Percentiles rank a stretch among this genome's conserved stretches.
Evolutionary conservation across 2,113 vertebrate genomes (phyloP).

Genomic region (Archocentrus centrarchus): DNA sequence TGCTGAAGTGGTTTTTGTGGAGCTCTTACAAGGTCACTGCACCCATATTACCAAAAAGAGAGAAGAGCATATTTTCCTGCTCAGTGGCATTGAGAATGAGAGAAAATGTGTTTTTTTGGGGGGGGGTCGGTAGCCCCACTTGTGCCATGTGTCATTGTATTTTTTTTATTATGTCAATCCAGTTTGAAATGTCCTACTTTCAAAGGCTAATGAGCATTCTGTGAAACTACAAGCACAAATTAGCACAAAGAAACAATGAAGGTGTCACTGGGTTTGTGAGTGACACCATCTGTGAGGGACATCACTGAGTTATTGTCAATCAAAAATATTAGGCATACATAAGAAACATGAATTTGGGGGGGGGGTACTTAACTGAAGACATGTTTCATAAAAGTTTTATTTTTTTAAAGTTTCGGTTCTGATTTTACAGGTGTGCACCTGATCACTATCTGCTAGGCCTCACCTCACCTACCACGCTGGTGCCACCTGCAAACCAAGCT

Average conservation of each 20-base stretch:
- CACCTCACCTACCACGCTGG: background rate
- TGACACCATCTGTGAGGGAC: background rate
- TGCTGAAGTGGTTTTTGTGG: background rate
- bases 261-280: background rate
- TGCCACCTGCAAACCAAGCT: background rate
- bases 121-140: background rate
- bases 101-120: background rate
- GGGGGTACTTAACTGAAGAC: background rate
- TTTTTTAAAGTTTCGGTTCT: background rate
- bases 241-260: background rate
- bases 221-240: background rate
- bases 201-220: background rate
- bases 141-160: background rate
- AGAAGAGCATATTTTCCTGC: background rate
- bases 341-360: background rate
- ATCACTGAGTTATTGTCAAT: too few species aligned
- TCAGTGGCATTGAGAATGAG: background rate
- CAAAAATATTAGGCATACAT: background rate
- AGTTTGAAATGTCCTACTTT: conserved; percentile 4
- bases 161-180: background rate
- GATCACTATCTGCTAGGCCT: background rate
- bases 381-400: background rate
- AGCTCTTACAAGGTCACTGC: background rate
- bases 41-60: conserved; percentile 1
- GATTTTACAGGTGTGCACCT: background rate